These are phyloP conservation scores for Myotis davidii DNA, from an alignment of 2,113 vertebrate species.

Conservation along the genomic window DNA sequence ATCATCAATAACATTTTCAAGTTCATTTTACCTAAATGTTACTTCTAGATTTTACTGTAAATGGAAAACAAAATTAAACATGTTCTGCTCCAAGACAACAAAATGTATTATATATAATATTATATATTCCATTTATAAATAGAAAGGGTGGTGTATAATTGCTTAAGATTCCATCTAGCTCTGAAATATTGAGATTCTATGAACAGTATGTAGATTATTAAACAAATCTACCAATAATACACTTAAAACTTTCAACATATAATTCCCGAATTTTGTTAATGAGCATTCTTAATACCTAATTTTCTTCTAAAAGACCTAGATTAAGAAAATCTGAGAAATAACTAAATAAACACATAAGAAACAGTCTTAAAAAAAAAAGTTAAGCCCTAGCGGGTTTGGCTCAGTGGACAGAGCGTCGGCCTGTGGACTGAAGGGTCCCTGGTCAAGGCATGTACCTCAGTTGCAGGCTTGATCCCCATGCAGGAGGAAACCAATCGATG, in stretches of 20 bases:
- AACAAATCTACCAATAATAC: conserved; percentile 29
- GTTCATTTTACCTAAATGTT: conserved; percentile 25
- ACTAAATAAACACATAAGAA: conserved; percentile 25
- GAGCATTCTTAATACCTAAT: conserved; percentile 28
- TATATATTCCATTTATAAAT: conserved; percentile 13
- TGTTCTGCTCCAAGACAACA: conserved; percentile 6
- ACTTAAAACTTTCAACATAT: conserved; percentile 23
- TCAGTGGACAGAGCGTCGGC: no score
- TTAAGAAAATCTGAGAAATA: conserved; percentile 39
- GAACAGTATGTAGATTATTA: conserved; percentile 14
- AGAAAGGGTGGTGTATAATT: conserved; percentile 11
- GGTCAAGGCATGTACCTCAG: no score
- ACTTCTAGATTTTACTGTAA: conserved; percentile 36
- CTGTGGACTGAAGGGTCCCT: no score
- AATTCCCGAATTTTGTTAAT: conserved; percentile 41
- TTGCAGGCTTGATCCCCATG: no score
- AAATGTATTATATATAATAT: background rate
- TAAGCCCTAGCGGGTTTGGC: no score
- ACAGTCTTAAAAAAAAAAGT: background rate
- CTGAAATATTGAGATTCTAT: conserved; percentile 47
- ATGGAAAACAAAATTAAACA: conserved; percentile 50
- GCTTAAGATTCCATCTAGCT: conserved; percentile 12
- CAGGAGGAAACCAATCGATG: no score
- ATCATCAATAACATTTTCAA: conserved; percentile 29
- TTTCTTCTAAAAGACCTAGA: conserved; percentile 52